Conservation (phyloP, 1,140 invertebrate genomes). For the Hyles vespertilio region DNA sequence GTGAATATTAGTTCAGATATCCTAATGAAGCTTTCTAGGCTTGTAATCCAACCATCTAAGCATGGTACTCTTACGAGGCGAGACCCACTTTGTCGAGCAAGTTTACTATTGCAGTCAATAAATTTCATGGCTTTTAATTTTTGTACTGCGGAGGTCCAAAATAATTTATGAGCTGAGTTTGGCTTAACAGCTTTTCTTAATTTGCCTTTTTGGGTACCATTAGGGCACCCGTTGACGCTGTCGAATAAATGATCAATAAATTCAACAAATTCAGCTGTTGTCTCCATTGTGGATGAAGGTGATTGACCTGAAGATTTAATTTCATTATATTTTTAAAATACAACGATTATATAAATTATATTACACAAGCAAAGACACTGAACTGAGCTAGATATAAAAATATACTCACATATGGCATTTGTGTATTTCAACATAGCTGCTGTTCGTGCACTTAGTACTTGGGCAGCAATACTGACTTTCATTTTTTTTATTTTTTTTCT, state of each 20-base stretch:
- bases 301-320: constrained; percentile 1
- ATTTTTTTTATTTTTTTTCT: constrained; percentile 20
- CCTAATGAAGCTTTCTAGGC: constrained; percentile 17
- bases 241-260: constrained; percentile 22
- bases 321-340: not conserved
- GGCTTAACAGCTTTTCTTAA: constrained; percentile 16
- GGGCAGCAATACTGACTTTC: constrained; percentile 16
- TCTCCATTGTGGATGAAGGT: constrained; percentile 8
- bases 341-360: constrained; percentile 3
- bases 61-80: constrained; percentile 10
- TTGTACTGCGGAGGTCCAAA: constrained; percentile 18
- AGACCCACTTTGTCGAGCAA: constrained; percentile 3
- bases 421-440: constrained; percentile 18
- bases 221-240: constrained; percentile 19
- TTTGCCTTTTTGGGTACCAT: not conserved
- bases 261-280: constrained; percentile 17
- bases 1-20: constrained; percentile 20
- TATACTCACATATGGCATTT: constrained; percentile 7
- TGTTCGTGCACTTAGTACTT: constrained; percentile 16
- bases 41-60: constrained; percentile 17
- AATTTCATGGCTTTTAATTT: constrained; percentile 14
- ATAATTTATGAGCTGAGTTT: constrained; percentile 9
- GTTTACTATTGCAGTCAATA: constrained; percentile 11
- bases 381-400: not conserved
- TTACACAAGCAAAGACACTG: no score